Evolutionary conservation across 2,113 vertebrate species (phyloP), one percentile per base, ranked within the genome.

Genomic region (Halcyon senegalensis): DNA sequence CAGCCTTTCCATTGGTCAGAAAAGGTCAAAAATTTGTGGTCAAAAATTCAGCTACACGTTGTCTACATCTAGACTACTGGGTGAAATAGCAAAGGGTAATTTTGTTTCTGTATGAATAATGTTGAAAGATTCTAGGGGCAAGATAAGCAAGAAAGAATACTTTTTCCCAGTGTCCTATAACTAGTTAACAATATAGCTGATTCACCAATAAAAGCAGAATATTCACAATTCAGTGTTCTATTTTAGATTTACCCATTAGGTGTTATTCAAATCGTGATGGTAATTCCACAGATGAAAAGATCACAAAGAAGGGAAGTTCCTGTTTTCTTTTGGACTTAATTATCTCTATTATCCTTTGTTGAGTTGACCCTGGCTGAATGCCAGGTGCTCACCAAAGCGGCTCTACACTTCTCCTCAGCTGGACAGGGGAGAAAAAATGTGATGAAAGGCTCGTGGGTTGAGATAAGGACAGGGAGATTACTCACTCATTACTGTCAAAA

Each of bases 1-100:
- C 70, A 41, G 41, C 31, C 33, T 95, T 87, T 74, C 87, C 67
- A 59, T 9, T 75, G 81, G 86, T 94, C 86, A 93, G 31, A 88
- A 95, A 96, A 96, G 55, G n/a, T 75, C 41, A 81, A 90, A 90
- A 91, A 80, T n/a, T 85, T 92, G 33, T 76, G 68, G 70, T 41
- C 39, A 90, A 95, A 97, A 82, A 68, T 94, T 96, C 84, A 88
- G 50, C 56, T 86, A 46, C 9, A 28, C 31, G n/a, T 69, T 78
- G 39, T 48, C 73, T 83, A 67, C 16, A 37, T 90, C 51, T 89
- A 51, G 74, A 77, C 39, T 51, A 62, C 11, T 75, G 87, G 69
- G 87, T 74, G 51, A 58, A 84, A 35, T 67, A 93, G 67, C 69
- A 89, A 91, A 94, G 46, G 20, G 55, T 58, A 78, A 35, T 41